Percentiles rank a stretch among this genome's conserved stretches.
These are phyloP conservation scores for Enteromius thamalakanensis DNA, from an alignment of 2,797 vertebrate genomes.

Conservation along the genomic window DNA sequence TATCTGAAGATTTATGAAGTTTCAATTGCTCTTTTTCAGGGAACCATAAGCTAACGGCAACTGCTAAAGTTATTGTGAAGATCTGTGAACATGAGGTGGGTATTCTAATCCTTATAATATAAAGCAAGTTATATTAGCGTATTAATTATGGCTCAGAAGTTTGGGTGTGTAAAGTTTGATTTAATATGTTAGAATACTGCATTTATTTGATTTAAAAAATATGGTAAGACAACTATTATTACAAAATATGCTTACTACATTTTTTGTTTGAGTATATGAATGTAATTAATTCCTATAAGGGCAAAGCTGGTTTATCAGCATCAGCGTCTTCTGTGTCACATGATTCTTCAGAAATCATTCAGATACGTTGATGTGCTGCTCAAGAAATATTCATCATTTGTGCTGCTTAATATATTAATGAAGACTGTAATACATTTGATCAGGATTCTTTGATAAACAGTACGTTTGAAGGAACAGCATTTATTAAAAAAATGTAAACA, in stretches of 20 bases:
- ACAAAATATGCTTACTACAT: no score
- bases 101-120: background rate
- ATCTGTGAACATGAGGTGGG: constrained; percentile 99
- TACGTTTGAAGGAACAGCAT: background rate
- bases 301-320: no score
- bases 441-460: background rate
- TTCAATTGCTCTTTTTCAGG: constrained; percentile 75
- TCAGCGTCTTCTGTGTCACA: no score
- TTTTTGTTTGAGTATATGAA: no score
- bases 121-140: background rate
- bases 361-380: background rate
- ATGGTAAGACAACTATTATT: background rate
- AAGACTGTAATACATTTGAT: background rate
- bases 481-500: background rate
- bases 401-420: background rate
- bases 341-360: no score
- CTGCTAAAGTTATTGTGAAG: constrained; percentile 97
- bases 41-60: constrained; percentile 98
- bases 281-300: no score
- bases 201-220: background rate
- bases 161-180: background rate
- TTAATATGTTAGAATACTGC: background rate
- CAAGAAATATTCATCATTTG: background rate
- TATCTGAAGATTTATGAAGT: background rate
- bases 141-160: background rate